Evolutionary conservation across 2,797 vertebrate genomes (phyloP), one percentile per base, ranked within the genome.

Genomic region (Pseudochaenichthys georgianus): DNA sequence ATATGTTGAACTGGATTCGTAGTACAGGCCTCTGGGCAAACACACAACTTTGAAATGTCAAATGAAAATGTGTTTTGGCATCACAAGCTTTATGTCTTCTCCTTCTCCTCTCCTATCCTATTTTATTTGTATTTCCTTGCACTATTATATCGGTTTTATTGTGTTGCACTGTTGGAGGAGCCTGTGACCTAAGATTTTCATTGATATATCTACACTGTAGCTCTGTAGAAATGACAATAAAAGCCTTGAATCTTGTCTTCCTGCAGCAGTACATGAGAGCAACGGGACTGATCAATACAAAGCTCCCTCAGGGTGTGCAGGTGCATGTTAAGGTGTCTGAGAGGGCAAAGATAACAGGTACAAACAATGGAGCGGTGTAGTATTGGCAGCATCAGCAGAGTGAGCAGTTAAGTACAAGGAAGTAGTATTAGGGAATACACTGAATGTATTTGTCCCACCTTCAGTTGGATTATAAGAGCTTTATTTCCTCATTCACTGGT

Each of bases 331-430:
- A 23, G 10, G 53, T 12, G 47, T 16, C 17, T 53, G 12, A 69
- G 16, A 17, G 11, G 28, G 21, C 47, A 54, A 8, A 51, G 34
- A 59, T 42, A 64, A 73, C 10, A 2, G 4, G 3, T 5, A 17
- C 61, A 73, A 70, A 66, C 51, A 63, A 31, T 9, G 45, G 47
- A 72, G 54, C 51, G 16, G 50, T 52, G 71, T 17, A 13, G 7
- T 6, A 12, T 47, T 75, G 68, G 5, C 46, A 52, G 28, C 28
- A 28, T 28, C 28, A 28, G 28, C 28, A 5, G 28, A 28, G 42
- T 42, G 59, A 68, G 23, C 66, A 52, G 28, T 61, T 53, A 23
- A 57, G n/a, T 50, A 46, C 51, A 47, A 21, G 2, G 28, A 21
- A 60, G 52, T 28, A 28, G 28, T 28, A 28, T 28, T 5, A 28